Evolutionary conservation across 2,888 invertebrate genomes (phyloP).

Genomic region (Dusona sp.): DNA sequence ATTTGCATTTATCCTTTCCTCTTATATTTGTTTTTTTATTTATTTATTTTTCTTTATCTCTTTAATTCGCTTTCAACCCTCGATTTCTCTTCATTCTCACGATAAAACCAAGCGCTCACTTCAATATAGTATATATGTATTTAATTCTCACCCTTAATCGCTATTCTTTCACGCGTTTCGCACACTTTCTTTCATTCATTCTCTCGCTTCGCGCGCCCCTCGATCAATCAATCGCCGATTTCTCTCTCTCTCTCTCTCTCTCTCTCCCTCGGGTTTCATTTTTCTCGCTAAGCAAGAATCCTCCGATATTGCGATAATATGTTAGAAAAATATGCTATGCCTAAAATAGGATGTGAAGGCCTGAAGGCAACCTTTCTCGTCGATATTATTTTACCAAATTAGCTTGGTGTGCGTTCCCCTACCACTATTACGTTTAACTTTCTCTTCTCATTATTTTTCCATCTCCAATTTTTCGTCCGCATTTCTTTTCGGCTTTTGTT

Average conservation of each 20-base stretch:
- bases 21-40: constrained; percentile 29
- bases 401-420: constrained; percentile 73
- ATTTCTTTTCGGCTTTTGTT: neutral
- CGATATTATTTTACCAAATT: constrained; percentile 76
- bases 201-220: constrained; percentile 58
- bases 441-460: constrained; percentile 10
- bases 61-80: constrained; percentile 59
- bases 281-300: constrained; percentile 81
- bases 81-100: constrained; percentile 61
- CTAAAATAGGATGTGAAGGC: constrained; percentile 84
- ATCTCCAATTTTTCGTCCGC: neutral
- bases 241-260: constrained; percentile 66
- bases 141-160: constrained; percentile 63
- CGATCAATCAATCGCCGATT: constrained; percentile 62
- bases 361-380: constrained; percentile 82
- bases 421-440: constrained; percentile 38
- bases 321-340: constrained; percentile 85
- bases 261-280: constrained; percentile 71
- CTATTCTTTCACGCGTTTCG: constrained; percentile 60
- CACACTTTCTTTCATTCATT: constrained; percentile 59
- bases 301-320: constrained; percentile 82
- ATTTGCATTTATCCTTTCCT: constrained; percentile 39
- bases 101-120: constrained; percentile 61
- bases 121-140: constrained; percentile 66
- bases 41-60: constrained; percentile 46